These are phyloP conservation scores for Chrysodeixis includens DNA, from an alignment of 2,888 invertebrate species.

Conservation along the genomic window DNA sequence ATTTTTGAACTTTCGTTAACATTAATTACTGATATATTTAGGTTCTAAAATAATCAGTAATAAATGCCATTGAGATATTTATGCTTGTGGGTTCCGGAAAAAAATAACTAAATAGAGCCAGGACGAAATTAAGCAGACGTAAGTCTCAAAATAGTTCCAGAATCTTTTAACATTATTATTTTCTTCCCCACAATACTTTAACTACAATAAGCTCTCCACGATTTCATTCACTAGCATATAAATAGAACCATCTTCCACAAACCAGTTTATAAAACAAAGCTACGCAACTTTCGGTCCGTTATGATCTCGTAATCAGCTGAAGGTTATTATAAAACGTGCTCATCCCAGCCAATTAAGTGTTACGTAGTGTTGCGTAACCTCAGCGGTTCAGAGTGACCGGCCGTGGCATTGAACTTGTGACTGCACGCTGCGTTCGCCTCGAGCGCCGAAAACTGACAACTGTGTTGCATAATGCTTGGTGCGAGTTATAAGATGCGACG, in stretches of 20 bases:
- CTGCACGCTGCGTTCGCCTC: conserved; percentile 53
- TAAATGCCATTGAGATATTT: too few species aligned
- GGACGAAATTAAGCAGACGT: too few species aligned
- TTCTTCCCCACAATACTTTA: too few species aligned
- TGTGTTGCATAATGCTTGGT: conserved; percentile 50
- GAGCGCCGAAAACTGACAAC: conserved; percentile 63
- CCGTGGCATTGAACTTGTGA: conserved; percentile 78
- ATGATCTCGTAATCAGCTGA: conserved; percentile 25
- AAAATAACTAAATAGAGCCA: too few species aligned
- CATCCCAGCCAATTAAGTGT: conserved; percentile 51
- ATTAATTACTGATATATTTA: too few species aligned
- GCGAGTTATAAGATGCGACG: conserved; percentile 3
- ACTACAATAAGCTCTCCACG: not conserved
- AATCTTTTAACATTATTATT: too few species aligned
- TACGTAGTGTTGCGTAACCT: conserved; percentile 59
- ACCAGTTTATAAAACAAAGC: conserved; percentile 31
- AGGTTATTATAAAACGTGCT: conserved; percentile 49
- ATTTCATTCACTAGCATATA: not conserved
- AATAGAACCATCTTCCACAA: conserved; percentile 3
- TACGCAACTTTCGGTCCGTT: conserved; percentile 39
- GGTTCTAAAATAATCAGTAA: too few species aligned
- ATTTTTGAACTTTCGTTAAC: too few species aligned
- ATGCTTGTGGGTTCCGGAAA: too few species aligned
- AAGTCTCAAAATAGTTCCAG: too few species aligned
- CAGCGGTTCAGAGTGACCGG: conserved; percentile 64